Evolutionary conservation across 2,888 invertebrate genomes (phyloP).

Genomic region (Tachina fera): DNA sequence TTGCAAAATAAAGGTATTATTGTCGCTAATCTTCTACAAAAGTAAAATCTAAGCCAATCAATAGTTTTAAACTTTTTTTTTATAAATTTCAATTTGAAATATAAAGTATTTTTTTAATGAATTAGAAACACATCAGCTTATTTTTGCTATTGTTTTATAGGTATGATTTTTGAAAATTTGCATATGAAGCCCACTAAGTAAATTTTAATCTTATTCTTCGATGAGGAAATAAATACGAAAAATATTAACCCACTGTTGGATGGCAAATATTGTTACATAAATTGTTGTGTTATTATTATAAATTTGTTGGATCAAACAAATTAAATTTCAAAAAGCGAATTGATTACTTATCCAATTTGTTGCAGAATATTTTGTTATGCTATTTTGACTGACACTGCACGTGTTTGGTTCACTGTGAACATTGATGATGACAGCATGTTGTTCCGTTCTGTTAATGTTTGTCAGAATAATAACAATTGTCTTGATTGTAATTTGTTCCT

Average conservation of each 20-base stretch:
- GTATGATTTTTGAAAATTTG: conserved; percentile 22
- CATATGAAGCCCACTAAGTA: conserved; percentile 46
- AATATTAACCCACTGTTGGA: no score
- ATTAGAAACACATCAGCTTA: conserved; percentile 34
- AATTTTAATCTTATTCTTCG: conserved; percentile 27
- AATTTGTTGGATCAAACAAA: conserved; percentile 7
- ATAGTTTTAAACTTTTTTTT: conserved; percentile 1
- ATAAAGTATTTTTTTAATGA: conserved; percentile 40
- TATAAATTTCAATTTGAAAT: conserved; percentile 37
- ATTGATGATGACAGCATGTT: no score
- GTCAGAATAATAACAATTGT: background rate
- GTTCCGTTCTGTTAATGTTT: no score
- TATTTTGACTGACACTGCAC: no score
- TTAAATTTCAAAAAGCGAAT: no score
- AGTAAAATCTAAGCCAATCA: conserved; percentile 25
- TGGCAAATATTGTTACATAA: background rate
- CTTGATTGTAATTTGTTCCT: no score
- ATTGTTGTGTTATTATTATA: conserved; percentile 5
- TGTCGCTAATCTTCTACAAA: conserved; percentile 41
- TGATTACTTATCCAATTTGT: no score
- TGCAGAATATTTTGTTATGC: no score
- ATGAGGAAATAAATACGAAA: conserved; percentile 35
- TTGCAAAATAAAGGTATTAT: conserved; percentile 20
- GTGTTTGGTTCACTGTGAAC: no score
- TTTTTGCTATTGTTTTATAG: background rate